Base-by-base conservation (phyloP, 1,140 invertebrate genomes). In the Drosophila pachea region DNA sequence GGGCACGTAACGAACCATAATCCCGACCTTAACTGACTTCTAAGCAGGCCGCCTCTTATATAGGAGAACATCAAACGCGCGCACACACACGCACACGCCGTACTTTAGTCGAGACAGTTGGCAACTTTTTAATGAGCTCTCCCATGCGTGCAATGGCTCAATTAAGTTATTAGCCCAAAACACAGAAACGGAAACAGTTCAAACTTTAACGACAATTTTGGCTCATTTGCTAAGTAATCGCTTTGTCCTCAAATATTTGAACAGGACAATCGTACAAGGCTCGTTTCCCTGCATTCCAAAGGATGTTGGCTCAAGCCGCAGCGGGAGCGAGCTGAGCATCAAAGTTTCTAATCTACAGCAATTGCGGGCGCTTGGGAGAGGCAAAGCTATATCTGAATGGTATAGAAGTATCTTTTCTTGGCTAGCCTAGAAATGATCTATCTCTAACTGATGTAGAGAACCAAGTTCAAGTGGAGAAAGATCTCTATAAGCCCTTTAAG, bases 131-230 rank as follows among this genome's bases (percentile, higher is more conserved):
- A 78, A 78, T 78, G 71, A 74, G 69, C 62, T 65, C 53, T 73
- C 61, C 68, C 79, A 76, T 83, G 78, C 79, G 65, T 84, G 79
- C 73, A 50, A 76, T 67, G 58, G 58, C 73, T 84, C 78, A 83
- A 83, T 83, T 84, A 83, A 83, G 73, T 78, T 84, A 84, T 84
- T 84, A 83, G 59, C 58, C 54, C 58, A 55, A 43, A 40, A 59
- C 63, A 60, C 7, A 40, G 52, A 22, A 32, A 40, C 48, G 60
- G 49, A 66, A 78, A 67, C 67, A 61, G 55, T 78, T 70, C 43
- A 73, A 83, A 83, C 73, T 73, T 78, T 55, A 56, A 69, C 72
- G 63, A 52, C 79, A 83, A 74, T 83, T 71, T 71, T 63, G 54
- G 45, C 67, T 67, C 64, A 78, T 78, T 78, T 81, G 65, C 54